Evolutionary conservation across 1,140 invertebrate genomes (phyloP).

Genomic region (Helicoverpa armigera): DNA sequence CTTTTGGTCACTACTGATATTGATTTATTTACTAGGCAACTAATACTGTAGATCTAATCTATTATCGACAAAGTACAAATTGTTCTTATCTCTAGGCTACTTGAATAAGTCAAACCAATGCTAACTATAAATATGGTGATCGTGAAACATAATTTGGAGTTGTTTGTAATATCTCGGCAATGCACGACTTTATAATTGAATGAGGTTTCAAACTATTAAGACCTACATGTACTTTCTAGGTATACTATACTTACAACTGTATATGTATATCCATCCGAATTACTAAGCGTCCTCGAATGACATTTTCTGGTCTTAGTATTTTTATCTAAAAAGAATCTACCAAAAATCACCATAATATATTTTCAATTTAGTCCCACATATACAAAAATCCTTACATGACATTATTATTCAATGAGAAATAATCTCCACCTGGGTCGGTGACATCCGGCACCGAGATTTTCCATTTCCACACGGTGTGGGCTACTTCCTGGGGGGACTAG

Average conservation of each 20-base stretch:
- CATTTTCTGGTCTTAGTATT: too few species aligned
- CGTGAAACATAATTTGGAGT: constrained; percentile 19
- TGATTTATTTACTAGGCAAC: not conserved
- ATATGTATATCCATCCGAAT: too few species aligned
- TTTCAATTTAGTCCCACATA: not conserved
- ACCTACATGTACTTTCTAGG: too few species aligned
- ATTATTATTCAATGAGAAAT: constrained; percentile 53
- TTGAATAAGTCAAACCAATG: constrained; percentile 5
- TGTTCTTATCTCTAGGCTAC: not conserved
- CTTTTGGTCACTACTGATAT: not conserved
- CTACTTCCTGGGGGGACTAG: constrained; percentile 52
- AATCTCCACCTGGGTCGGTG: constrained; percentile 59
- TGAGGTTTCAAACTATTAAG: not conserved
- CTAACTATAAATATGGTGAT: constrained; percentile 15
- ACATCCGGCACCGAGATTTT: constrained; percentile 60
- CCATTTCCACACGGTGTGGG: constrained; percentile 59
- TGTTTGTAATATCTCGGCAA: not conserved
- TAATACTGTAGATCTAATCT: constrained; percentile 1
- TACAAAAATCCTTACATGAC: constrained; percentile 11
- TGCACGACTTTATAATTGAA: not conserved
- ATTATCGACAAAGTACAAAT: not conserved
- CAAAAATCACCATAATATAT: not conserved
- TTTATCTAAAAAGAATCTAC: too few species aligned
- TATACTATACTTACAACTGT: too few species aligned
- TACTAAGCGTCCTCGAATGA: too few species aligned